Conservation (phyloP, 1,140 invertebrate genomes). For the Sinonovacula constricta region DNA sequence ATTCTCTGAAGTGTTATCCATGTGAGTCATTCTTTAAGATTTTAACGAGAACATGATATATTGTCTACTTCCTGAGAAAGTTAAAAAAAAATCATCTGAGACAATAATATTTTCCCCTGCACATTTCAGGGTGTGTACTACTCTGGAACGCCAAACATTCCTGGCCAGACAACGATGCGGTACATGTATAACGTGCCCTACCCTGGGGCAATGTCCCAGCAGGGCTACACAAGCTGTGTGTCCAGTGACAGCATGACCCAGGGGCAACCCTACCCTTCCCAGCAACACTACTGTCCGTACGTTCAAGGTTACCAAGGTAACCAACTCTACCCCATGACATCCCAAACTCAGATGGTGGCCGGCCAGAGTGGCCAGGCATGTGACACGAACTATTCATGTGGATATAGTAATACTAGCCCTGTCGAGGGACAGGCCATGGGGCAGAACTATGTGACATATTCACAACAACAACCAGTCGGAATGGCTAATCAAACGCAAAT, state of each 20-base stretch:
- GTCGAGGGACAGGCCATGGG: conserved; percentile 19
- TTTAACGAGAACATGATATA: no score
- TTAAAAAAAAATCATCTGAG: no score
- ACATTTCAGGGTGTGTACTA: conserved; percentile 46
- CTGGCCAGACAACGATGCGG: conserved; percentile 12
- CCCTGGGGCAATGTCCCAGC: conserved; percentile 7
- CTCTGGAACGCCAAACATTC: conserved; percentile 8
- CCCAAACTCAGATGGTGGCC: conserved; percentile 20
- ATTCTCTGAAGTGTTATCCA: no score
- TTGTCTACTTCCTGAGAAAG: no score
- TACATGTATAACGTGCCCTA: conserved; percentile 25
- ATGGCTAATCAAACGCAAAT: conserved; percentile 27
- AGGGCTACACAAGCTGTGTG: conserved; percentile 1
- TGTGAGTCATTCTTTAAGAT: no score
- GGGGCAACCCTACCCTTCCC: conserved; percentile 21
- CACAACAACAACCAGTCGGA: conserved; percentile 35
- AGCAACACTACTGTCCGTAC: conserved; percentile 39
- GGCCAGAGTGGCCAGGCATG: background rate
- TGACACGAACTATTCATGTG: conserved; percentile 36
- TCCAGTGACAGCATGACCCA: conserved; percentile 8
- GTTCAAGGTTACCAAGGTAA: conserved; percentile 27
- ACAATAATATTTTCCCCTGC: no score
- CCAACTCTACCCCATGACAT: conserved; percentile 33
- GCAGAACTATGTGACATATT: conserved; percentile 23
- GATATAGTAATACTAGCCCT: conserved; percentile 39